Evolutionary conservation across 2,888 invertebrate species (phyloP), one percentile per base, ranked within the genome.

Genomic region (Campoplex capitator): DNA sequence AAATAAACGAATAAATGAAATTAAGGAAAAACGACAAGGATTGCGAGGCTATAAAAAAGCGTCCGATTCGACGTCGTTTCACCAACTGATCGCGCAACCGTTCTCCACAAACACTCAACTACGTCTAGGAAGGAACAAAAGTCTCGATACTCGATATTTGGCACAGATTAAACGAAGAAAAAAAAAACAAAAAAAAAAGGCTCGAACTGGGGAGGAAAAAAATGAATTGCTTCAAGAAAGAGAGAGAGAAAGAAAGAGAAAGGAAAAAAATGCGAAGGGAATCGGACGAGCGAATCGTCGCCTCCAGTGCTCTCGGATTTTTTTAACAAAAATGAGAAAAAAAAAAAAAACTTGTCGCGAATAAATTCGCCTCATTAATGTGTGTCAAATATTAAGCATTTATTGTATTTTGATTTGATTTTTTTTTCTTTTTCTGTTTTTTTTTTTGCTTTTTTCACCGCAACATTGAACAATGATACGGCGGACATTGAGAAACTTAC

Each of bases 141-240:
- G 90, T 93, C 90, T 92, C 92, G 91, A 91, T 92, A 93, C 92
- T 93, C 92, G 91, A 92, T 93, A 94, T 94, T 94, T 94, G 94
- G 94, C 94, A 94, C 94, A 94, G 93, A 93, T 93, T 93, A 91
- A 93, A 92, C 91, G 91, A 91, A 92, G 91, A 90, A 79, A 87
- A 82, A 83, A 79, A 88, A 80, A 88, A 85, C 82, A 78, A 71
- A 77, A 65, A 86, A 76, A 83, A 51, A 88, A 79, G 88, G 84
- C 62, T 84, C 70, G 75, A 77, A 82, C 65, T 78, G 62, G 67
- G 58, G 90, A 90, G 91, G 90, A 91, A 91, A 86, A 77, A 71
- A 71, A 85, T 79, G 77, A 81, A 80, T 65, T 32, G 83, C 65
- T 82, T 79, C 74, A 83, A 28, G 32, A 54, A 51, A 11, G 28